Evolutionary conservation across 2,797 vertebrate species (phyloP).

Genomic region (Artibeus jamaicensis): DNA sequence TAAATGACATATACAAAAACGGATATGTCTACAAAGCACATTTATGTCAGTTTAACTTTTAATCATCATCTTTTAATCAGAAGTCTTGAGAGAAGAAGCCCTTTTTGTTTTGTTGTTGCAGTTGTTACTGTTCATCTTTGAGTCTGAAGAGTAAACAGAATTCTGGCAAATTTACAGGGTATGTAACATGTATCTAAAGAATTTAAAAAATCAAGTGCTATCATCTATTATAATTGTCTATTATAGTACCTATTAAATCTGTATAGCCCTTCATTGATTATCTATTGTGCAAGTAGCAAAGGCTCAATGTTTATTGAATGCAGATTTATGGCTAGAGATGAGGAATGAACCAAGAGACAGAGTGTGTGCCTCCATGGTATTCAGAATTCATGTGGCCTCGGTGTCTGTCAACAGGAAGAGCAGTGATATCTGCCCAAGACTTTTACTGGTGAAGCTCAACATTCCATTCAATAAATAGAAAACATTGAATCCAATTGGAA

Average conservation of each 20-base stretch:
- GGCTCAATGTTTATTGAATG: not conserved
- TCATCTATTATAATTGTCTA: not conserved
- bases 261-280: not conserved
- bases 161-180: not conserved
- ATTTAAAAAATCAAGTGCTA: not conserved
- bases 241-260: not conserved
- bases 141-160: not conserved
- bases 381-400: not conserved
- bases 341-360: not conserved
- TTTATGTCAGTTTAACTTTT: not conserved
- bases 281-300: not conserved
- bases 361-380: not conserved
- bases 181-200: not conserved
- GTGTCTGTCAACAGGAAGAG: conserved; percentile 6
- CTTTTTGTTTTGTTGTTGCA: not conserved
- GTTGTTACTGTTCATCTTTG: not conserved
- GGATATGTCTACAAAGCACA: not conserved
- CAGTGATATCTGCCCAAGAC: not conserved
- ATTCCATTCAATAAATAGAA: not conserved
- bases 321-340: not conserved
- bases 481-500: not conserved
- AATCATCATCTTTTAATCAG: not conserved
- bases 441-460: not conserved
- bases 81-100: not conserved
- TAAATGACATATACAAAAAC: not conserved